These are phyloP conservation scores for Lucinisca nassula DNA, from an alignment of 2,888 invertebrate genomes.

Conservation along the genomic window DNA sequence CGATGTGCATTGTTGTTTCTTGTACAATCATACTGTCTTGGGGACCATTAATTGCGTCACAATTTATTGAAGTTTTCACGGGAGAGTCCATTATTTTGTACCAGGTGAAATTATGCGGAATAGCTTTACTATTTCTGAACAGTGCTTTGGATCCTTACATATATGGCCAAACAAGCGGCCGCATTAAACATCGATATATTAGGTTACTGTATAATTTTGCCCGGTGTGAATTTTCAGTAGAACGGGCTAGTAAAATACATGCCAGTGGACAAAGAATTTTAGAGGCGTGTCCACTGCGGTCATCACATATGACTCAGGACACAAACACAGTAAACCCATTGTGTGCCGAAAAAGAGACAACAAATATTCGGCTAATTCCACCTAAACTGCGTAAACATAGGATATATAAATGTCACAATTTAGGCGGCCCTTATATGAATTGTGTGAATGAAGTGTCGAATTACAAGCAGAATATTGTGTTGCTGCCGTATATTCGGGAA, in stretches of 20 bases:
- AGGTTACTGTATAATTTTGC: slow-evolving; percentile 47
- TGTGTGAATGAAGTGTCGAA: not conserved
- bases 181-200: slow-evolving; percentile 73
- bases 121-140: slow-evolving; percentile 82
- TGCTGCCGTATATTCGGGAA: not conserved
- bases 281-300: slow-evolving; percentile 31
- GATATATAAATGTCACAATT: not conserved
- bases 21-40: slow-evolving; percentile 80
- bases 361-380: not conserved
- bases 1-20: slow-evolving; percentile 81
- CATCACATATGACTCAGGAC: slow-evolving; percentile 43
- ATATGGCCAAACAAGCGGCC: slow-evolving; percentile 78
- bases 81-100: slow-evolving; percentile 82
- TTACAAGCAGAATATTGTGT: not conserved
- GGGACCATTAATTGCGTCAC: slow-evolving; percentile 81
- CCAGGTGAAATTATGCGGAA: slow-evolving; percentile 83
- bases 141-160: slow-evolving; percentile 82
- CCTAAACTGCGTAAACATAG: not conserved
- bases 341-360: not conserved
- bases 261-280: slow-evolving; percentile 17
- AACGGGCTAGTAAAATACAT: slow-evolving; percentile 12
- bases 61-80: slow-evolving; percentile 76
- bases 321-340: slow-evolving; percentile 32
- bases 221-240: slow-evolving; percentile 39
- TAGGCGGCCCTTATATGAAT: not conserved